Conservation (phyloP, 2,113 vertebrate species). For the Uropsilus gracilis region DNA sequence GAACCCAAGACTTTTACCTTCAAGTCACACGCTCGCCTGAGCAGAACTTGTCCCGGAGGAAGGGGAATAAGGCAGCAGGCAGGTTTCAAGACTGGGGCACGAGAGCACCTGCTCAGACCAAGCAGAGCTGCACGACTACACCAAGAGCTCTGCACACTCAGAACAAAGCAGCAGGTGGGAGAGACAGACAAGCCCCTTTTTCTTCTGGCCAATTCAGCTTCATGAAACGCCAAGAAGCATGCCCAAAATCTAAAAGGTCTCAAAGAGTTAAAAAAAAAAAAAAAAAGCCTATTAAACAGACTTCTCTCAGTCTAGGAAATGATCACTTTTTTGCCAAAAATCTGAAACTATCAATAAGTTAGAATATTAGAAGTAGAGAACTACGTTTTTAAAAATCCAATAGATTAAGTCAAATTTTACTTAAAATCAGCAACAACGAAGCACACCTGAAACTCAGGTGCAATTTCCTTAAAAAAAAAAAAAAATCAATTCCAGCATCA, state of each 20-base stretch:
- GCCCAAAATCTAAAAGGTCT: constrained; percentile 24
- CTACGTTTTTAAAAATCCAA: constrained; percentile 2
- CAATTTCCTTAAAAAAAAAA: background rate
- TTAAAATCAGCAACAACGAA: background rate
- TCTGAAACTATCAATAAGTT: constrained; percentile 23
- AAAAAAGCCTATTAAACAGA: constrained; percentile 48
- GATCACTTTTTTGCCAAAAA: background rate
- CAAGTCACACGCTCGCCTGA: background rate
- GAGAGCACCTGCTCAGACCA: background rate
- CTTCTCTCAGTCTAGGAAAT: background rate
- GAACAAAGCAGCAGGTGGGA: background rate
- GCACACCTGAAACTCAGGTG: too few species aligned
- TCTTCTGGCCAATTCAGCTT: background rate
- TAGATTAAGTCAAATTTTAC: constrained; percentile 42
- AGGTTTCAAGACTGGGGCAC: background rate
- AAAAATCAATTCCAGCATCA: background rate
- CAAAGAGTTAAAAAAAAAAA: background rate
- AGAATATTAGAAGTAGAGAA: background rate
- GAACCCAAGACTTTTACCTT: background rate
- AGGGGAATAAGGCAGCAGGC: background rate
- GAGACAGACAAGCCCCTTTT: background rate
- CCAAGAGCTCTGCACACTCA: background rate
- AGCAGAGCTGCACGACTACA: background rate
- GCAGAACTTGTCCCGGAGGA: background rate
- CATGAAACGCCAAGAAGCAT: constrained; percentile 33